Base-by-base conservation (phyloP, 2,113 vertebrate species). In the Actenoides hombroni region DNA sequence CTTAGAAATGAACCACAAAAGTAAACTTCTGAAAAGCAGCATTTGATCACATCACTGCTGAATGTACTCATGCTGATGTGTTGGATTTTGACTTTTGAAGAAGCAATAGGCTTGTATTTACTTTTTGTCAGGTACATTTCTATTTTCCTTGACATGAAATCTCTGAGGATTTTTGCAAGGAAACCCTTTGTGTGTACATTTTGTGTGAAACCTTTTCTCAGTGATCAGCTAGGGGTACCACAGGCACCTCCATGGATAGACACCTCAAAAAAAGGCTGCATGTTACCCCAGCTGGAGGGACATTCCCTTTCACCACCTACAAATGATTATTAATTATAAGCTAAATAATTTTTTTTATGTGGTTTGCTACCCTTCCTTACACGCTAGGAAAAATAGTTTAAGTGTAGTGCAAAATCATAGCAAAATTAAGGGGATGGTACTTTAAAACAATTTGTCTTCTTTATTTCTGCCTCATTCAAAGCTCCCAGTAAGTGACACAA, bases 201-300 rank as follows among this genome's bases (percentile, higher is more conserved):
- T 24, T 39, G n/a, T 20, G n/a, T 53, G 40, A 48, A 75, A 25
- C 6, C 35, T 77, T 64, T 39, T 61, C 33, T 68, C 37, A 7
- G 5, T 49, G 24, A 26, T 39, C 0, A 0, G 20, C 31, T 33
- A 24, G 16, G 11, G 5, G 5, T 35, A 9, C 24, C 21, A 26
- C 18, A 21, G 49, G n/a, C 20, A 7, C 5, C 16, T 80, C 39
- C 20, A 4, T 1, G 37, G 40, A 20, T 13, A 14, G 24, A 15
- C 86, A 37, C 2, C 0, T 83, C 39, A 24, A 16, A 42, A 44
- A 60, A 73, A 54, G 26, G 21, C 35, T 26, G 5, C 0, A 0
- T 46, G 2, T 57, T 1, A 0, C 40, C 24, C 49, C 35, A 74
- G 20, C 53, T 29, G 20, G 39, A 81, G 4, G 2, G 37, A 59